Conservation (phyloP, 1,140 invertebrate species). For the Sarcophaga peregrina region DNA sequence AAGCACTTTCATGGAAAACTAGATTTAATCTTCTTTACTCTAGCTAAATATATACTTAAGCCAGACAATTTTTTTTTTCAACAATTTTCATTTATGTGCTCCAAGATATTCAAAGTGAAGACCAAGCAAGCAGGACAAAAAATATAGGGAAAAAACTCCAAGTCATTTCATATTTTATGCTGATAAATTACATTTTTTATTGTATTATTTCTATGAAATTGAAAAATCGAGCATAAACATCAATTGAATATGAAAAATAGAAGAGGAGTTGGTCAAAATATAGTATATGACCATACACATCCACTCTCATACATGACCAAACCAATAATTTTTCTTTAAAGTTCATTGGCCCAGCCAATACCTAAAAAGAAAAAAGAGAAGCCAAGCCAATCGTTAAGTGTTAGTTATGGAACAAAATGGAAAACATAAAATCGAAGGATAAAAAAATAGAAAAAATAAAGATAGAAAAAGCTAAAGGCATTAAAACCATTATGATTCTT, state of each 20-base stretch:
- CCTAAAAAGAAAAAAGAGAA: background rate
- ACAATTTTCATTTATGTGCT: no score
- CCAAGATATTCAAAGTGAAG: no score
- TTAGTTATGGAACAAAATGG: background rate
- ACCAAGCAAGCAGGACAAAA: no score
- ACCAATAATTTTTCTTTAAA: slow-evolving; percentile 6
- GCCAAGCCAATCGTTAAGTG: background rate
- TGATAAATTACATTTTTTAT: slow-evolving; percentile 6
- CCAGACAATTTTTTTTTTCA: no score
- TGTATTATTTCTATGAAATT: background rate
- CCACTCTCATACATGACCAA: background rate
- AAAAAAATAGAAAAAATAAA: background rate
- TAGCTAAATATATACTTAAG: no score
- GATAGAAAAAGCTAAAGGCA: background rate
- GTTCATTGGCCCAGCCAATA: background rate
- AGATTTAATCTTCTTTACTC: no score
- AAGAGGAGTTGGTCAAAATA: background rate
- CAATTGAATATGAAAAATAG: background rate
- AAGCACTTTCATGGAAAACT: no score
- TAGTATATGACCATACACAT: background rate
- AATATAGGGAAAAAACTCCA: background rate
- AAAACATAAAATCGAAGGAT: no score
- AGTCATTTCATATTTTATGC: slow-evolving; percentile 15
- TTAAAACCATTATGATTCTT: background rate
- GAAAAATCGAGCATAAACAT: slow-evolving; percentile 2